A percentile compares a stretch with the other conserved stretches of the same genome.
Evolutionary conservation across 2,888 invertebrate genomes (phyloP).

Genomic region (Cyaniris semiargus): DNA sequence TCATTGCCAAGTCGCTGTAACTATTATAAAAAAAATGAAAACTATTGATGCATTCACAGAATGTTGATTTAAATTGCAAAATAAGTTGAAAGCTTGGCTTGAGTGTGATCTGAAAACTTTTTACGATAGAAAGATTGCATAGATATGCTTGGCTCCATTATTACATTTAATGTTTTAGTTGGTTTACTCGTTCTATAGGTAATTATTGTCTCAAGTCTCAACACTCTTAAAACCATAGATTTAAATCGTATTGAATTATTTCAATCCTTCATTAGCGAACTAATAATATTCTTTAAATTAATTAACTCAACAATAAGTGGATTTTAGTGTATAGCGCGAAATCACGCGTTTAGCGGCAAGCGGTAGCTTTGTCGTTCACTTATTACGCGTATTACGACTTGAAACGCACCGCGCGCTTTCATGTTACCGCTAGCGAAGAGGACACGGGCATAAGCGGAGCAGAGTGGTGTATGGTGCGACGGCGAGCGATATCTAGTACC

Average conservation of each 20-base stretch:
- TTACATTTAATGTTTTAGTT: neutral
- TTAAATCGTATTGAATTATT: too few species aligned
- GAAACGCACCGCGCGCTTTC: slow-evolving; percentile 75
- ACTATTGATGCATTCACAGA: too few species aligned
- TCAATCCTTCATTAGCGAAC: neutral
- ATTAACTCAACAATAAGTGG: neutral
- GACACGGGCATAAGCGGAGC: slow-evolving; percentile 41
- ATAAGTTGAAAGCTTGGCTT: too few species aligned
- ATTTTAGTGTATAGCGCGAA: slow-evolving; percentile 48
- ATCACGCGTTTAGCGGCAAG: slow-evolving; percentile 61
- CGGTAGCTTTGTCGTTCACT: slow-evolving; percentile 72
- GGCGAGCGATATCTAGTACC: neutral
- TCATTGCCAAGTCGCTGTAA: too few species aligned
- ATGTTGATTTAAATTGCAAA: too few species aligned
- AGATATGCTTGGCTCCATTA: too few species aligned
- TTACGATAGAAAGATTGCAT: too few species aligned
- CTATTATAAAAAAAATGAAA: too few species aligned
- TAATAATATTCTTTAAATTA: neutral
- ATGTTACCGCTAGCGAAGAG: slow-evolving; percentile 60
- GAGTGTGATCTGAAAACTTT: too few species aligned
- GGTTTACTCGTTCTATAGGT: neutral
- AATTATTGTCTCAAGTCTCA: too few species aligned
- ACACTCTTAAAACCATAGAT: too few species aligned
- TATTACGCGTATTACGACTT: slow-evolving; percentile 59
- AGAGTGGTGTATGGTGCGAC: slow-evolving; percentile 5